Conservation (phyloP, 2,113 vertebrate species). For the Serilophus lunatus region DNA sequence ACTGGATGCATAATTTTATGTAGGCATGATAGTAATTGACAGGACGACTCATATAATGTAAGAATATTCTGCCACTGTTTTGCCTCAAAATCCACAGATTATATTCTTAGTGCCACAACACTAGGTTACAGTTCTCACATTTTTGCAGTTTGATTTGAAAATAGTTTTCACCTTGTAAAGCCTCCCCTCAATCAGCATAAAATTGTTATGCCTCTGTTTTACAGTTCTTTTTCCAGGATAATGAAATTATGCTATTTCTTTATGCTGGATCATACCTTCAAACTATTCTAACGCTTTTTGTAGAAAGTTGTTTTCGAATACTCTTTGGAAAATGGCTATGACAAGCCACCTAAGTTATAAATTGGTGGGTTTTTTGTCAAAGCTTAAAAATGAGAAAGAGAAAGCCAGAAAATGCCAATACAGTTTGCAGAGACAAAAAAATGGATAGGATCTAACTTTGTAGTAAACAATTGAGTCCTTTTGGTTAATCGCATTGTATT, state of each 20-base stretch:
- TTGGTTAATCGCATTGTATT: background rate
- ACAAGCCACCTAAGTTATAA: background rate
- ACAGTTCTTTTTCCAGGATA: background rate
- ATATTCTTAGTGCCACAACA: background rate
- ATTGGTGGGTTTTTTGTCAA: background rate
- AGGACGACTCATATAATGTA: background rate
- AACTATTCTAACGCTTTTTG: background rate
- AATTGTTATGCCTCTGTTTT: background rate
- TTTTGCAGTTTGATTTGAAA: background rate
- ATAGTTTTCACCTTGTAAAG: background rate
- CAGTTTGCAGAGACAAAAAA: background rate
- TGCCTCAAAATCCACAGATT: background rate
- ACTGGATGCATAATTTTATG: background rate
- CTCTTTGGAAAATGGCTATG: background rate
- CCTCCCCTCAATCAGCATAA: background rate
- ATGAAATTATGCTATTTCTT: background rate
- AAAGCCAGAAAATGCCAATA: background rate
- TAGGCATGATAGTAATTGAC: background rate
- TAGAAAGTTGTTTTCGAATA: background rate
- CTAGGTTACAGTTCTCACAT: background rate
- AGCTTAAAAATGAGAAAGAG: background rate
- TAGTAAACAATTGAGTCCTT: background rate
- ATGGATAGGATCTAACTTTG: background rate
- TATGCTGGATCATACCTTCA: background rate
- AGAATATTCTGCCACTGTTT: background rate